phyloP scores from a whole-genome alignment of 1,140 invertebrate species.

The Periplaneta americana region DNA sequence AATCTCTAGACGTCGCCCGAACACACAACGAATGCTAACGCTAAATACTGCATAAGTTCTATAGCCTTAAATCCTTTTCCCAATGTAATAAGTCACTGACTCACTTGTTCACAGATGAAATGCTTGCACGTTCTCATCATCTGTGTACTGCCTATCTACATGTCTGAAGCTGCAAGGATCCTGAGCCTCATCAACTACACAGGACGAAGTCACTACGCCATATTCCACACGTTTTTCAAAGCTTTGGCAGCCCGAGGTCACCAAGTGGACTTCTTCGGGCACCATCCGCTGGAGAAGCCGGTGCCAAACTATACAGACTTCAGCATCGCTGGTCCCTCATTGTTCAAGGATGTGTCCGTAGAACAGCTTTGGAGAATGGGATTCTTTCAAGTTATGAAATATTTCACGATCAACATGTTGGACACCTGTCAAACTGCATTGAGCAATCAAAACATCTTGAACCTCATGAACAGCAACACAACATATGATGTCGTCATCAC shows the following conservation, averaged over 20 bases:
- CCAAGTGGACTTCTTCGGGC: slow-evolving; percentile 47
- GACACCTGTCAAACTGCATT: neutral
- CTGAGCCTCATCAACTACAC: slow-evolving; percentile 39
- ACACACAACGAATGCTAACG: too few relatives aligned
- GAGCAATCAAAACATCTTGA: neutral
- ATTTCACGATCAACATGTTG: neutral
- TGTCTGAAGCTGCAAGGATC: slow-evolving; percentile 19
- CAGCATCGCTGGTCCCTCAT: slow-evolving; percentile 10
- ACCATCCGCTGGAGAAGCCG: slow-evolving; percentile 40
- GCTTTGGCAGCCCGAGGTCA: slow-evolving; percentile 47
- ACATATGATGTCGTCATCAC: slow-evolving; percentile 25
- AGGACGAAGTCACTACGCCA: slow-evolving; percentile 48
- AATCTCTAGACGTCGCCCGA: too few relatives aligned
- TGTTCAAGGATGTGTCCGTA: neutral
- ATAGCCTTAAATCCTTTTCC: too few relatives aligned
- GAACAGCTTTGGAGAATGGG: neutral
- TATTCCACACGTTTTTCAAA: slow-evolving; percentile 46
- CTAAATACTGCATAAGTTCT: too few relatives aligned
- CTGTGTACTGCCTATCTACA: neutral
- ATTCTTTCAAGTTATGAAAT: neutral
- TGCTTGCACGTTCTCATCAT: neutral
- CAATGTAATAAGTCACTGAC: too few relatives aligned
- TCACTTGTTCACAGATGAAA: neutral
- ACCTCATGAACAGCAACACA: neutral
- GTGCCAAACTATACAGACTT: slow-evolving; percentile 46